These are phyloP conservation scores for Lophura nycthemera DNA, from an alignment of 2,113 vertebrate genomes.

Conservation along the genomic window DNA sequence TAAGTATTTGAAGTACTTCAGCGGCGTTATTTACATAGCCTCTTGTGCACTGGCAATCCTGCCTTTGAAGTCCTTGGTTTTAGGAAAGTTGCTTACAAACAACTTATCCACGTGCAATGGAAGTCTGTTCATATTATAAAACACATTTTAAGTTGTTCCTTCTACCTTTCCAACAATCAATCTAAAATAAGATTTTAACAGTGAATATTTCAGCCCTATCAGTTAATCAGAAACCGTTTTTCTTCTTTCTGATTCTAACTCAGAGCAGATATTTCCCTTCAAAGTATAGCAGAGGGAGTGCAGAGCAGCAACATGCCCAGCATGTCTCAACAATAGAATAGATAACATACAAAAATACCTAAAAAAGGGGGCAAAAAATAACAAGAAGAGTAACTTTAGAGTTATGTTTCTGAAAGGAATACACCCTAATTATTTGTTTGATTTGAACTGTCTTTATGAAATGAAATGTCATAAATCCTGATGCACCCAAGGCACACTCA, in stretches of 20 bases:
- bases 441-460: neutral
- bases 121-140: neutral
- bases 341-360: neutral
- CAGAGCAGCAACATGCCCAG: neutral
- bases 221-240: neutral
- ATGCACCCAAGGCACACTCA: neutral
- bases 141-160: neutral
- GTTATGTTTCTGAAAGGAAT: neutral
- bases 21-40: neutral
- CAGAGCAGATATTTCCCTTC: neutral
- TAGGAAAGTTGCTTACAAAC: neutral
- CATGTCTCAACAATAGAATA: neutral
- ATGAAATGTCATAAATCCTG: neutral
- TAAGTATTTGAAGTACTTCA: neutral
- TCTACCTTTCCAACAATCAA: neutral
- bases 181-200: neutral
- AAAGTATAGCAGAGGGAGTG: neutral
- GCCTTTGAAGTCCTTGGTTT: neutral
- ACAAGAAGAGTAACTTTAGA: accelerated
- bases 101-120: neutral
- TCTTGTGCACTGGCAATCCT: neutral
- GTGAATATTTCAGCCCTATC: neutral
- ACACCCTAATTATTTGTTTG: neutral
- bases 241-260: neutral
- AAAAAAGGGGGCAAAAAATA: neutral